These are phyloP conservation scores for Cephalopterus ornatus DNA, from an alignment of 2,113 vertebrate genomes.

Conservation along the genomic window DNA sequence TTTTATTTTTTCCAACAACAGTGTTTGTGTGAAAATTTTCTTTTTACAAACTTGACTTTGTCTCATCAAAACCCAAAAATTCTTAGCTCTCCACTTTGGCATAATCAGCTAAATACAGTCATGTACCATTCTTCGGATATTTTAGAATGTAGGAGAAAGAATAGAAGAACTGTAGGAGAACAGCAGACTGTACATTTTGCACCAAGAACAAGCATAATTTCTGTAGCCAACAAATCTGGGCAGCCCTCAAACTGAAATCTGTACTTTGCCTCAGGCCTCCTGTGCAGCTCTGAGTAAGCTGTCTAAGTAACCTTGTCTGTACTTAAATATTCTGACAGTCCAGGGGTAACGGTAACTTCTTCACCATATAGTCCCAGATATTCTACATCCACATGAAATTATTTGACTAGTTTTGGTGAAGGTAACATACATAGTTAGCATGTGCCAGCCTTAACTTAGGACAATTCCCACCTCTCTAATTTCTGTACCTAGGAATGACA, in stretches of 20 bases:
- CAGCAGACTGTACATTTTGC: slow-evolving; percentile 30
- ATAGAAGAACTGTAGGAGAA: neutral
- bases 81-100: neutral
- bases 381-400: neutral
- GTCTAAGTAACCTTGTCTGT: neutral
- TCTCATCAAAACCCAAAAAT: neutral
- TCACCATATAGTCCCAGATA: neutral
- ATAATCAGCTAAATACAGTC: neutral
- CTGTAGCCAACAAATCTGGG: neutral
- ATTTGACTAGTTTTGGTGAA: neutral
- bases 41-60: slow-evolving; percentile 7
- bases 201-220: slow-evolving; percentile 3
- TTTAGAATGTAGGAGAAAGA: slow-evolving; percentile 62
- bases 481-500: neutral
- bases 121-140: slow-evolving; percentile 51
- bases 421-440: rapidly evolving
- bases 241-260: neutral
- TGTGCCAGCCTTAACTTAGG: neutral
- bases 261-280: neutral
- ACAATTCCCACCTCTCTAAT: neutral
- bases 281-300: neutral
- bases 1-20: neutral
- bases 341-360: neutral
- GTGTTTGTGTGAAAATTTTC: neutral
- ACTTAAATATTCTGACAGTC: neutral